These are phyloP conservation scores for Cyanoramphus novaezelandiae DNA, from an alignment of 2,113 vertebrate species.

Conservation along the genomic window DNA sequence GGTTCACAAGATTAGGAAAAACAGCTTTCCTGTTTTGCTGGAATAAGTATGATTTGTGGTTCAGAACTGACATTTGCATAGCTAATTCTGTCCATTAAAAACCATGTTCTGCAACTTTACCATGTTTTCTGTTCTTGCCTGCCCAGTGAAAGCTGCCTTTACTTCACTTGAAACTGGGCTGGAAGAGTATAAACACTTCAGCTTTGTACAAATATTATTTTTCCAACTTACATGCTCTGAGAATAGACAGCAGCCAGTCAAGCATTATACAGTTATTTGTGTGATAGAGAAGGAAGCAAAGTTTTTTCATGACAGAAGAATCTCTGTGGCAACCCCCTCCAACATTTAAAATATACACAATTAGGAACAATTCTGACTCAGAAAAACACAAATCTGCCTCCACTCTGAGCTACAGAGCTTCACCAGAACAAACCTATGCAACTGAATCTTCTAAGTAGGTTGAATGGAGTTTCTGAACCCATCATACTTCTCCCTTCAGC, in stretches of 20 bases:
- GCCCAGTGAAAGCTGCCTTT: neutral
- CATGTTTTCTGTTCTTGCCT: neutral
- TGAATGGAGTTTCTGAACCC: neutral
- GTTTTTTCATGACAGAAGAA: neutral
- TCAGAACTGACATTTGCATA: neutral
- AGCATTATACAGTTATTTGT: neutral
- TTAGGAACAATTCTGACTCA: neutral
- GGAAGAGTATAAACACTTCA: neutral
- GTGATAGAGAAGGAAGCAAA: neutral
- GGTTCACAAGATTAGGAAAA: neutral
- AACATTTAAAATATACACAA: neutral
- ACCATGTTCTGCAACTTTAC: neutral
- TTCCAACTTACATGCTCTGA: neutral
- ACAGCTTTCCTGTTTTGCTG: neutral
- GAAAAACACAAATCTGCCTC: neutral
- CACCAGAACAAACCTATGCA: neutral
- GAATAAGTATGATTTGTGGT: neutral
- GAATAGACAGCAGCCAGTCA: slow-evolving; percentile 23
- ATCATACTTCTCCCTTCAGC: neutral
- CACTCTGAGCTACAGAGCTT: neutral
- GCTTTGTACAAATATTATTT: slow-evolving; percentile 11
- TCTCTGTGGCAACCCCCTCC: neutral
- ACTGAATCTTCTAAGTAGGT: neutral
- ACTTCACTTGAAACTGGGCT: neutral
- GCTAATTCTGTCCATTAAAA: neutral